Percentiles rank a stretch among this genome's conserved stretches.
These are phyloP conservation scores for Micrastur ruficollis DNA, from an alignment of 2,797 vertebrate species.

Conservation along the genomic window DNA sequence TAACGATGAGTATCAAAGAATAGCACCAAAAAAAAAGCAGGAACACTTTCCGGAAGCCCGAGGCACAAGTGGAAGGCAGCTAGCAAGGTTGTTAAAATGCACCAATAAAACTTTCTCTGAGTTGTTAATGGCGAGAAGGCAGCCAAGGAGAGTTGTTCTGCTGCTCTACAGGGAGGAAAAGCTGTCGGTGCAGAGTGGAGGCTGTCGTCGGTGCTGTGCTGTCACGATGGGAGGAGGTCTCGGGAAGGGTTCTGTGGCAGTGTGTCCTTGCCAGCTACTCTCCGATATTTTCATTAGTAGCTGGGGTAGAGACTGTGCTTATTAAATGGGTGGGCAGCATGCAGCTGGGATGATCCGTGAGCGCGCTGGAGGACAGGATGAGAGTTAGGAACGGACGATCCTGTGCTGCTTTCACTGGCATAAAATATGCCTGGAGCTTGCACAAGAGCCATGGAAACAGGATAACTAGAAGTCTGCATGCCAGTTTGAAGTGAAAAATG, in stretches of 20 bases:
- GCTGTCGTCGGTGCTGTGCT: not conserved
- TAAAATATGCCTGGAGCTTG: no score
- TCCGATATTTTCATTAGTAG: not conserved
- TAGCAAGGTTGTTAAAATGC: not conserved
- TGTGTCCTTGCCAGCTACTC: not conserved
- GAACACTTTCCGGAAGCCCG: not conserved
- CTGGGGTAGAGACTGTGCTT: no score
- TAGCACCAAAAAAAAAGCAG: not conserved
- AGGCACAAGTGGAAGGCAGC: not conserved
- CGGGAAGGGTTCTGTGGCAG: not conserved
- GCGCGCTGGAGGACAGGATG: not conserved
- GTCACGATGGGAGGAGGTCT: accelerated
- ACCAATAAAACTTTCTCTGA: not conserved
- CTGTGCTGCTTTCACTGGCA: no score
- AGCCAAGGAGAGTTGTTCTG: not conserved
- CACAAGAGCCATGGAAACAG: no score
- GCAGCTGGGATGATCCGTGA: not conserved
- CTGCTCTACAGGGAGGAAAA: not conserved
- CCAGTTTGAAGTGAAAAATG: no score
- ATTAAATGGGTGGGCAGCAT: not conserved
- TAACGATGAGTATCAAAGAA: not conserved
- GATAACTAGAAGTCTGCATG: no score
- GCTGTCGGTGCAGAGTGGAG: not conserved
- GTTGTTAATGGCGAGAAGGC: not conserved
- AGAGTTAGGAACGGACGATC: no score